Conservation (phyloP, 2,888 invertebrate species). For the Zele albiditarsus region DNA sequence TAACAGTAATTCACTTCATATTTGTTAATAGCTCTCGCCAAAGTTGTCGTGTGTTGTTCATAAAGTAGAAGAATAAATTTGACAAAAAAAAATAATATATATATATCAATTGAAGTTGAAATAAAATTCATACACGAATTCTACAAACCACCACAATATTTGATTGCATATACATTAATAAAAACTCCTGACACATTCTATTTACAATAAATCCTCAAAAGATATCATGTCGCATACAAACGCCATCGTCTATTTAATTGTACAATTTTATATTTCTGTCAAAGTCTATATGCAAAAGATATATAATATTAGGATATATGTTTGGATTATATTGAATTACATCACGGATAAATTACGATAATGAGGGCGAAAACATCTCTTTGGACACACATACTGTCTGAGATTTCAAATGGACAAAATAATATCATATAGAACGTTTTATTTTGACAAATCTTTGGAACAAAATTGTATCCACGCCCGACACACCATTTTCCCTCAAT, state of each 20-base stretch:
- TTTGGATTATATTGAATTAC: not conserved
- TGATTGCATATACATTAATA: not conserved
- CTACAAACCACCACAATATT: not conserved
- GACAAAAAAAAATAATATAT: not conserved
- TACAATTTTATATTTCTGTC: constrained; percentile 18
- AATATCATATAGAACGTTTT: too few relatives aligned
- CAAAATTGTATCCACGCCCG: too few relatives aligned
- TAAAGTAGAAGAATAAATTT: not conserved
- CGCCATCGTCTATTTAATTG: not conserved
- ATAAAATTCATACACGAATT: not conserved
- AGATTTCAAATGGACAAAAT: too few relatives aligned
- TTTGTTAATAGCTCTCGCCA: not conserved
- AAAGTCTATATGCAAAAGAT: not conserved
- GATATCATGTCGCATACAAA: not conserved
- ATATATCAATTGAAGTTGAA: not conserved
- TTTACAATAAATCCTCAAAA: constrained; percentile 20
- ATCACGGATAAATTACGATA: not conserved
- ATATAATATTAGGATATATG: not conserved
- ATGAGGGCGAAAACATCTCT: not conserved
- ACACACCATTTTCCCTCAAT: too few relatives aligned
- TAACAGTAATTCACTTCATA: not conserved
- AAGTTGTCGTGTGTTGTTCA: not conserved
- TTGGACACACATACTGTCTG: not conserved
- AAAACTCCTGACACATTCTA: constrained; percentile 18
- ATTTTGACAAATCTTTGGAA: too few relatives aligned